Percentiles rank a stretch among this genome's conserved stretches.
Conservation (phyloP, 1,140 invertebrate species). For the Proctacanthus coquilletti region DNA sequence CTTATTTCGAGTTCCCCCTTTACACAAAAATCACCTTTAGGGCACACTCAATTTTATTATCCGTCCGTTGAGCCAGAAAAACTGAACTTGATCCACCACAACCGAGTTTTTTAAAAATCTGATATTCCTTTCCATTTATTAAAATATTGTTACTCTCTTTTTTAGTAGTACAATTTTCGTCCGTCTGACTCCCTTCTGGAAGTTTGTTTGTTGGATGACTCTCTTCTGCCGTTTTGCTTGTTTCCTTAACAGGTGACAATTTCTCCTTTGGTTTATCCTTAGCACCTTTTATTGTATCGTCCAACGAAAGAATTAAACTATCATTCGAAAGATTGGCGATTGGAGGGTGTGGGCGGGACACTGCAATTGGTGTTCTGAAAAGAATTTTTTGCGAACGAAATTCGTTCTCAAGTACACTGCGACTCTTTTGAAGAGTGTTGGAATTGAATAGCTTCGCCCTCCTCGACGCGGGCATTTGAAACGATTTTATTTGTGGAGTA, state of each 20-base stretch:
- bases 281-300: conserved; percentile 22
- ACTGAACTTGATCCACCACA: conserved; percentile 26
- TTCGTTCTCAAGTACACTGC: conserved; percentile 14
- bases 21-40: conserved; percentile 18
- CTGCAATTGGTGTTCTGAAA: conserved; percentile 24
- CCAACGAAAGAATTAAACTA: conserved; percentile 20
- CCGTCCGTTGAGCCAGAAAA: conserved; percentile 15
- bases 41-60: conserved; percentile 19
- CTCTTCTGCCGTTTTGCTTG: conserved; percentile 1
- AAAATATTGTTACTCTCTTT: no score
- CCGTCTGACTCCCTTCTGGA: conserved; percentile 14
- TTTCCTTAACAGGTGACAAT: background rate
- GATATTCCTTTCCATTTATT: conserved; percentile 21
- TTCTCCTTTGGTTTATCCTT: background rate
- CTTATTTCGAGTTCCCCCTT: no score
- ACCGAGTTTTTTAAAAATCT: conserved; percentile 21
- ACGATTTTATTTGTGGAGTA: conserved; percentile 19
- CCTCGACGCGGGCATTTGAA: conserved; percentile 6
- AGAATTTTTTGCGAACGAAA: conserved; percentile 27
- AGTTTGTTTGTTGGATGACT: conserved; percentile 8
- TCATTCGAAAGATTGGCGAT: conserved; percentile 14
- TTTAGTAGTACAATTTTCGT: no score
- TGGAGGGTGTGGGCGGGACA: conserved; percentile 19
- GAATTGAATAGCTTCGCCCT: conserved; percentile 8
- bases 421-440: conserved; percentile 11